Evolutionary conservation across 2,797 vertebrate species (phyloP), one percentile per base, ranked within the genome.

Genomic region (Chanos chanos): DNA sequence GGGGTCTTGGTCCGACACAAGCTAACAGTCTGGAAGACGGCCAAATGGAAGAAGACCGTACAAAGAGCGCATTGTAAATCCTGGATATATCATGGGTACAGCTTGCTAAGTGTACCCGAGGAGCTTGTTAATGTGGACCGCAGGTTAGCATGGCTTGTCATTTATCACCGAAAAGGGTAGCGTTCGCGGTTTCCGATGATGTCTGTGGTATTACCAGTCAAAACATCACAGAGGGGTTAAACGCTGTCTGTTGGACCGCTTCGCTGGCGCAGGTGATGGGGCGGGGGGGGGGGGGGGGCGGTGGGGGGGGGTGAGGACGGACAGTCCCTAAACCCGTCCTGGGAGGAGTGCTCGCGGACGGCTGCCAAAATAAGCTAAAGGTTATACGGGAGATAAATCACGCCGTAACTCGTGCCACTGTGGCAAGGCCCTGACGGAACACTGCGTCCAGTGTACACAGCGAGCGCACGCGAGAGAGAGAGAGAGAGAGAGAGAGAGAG

Each of bases 351-450:
- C n/a, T 27, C 30, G 48, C 58, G 56, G 54, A 50, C 57, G 22
- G n/a, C 9, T 49, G 70, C 64, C 57, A 63, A 60, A 66, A 40
- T 50, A 54, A 70, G 36, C 19, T 59, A 69, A 61, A 67, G 52
- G 40, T 61, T 43, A 55, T n/a, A 47, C 34, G 5, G 15, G 27
- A 51, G 50, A 70, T 67, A 59, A 64, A 72, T 64, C 64, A 36
- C 18, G 53, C 30, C 28, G 25, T 22, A 12, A 13, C 24, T 3
- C 18, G 7, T 31, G 39, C 40, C 47, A 19, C 49, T 44, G 49
- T 44, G 55, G 30, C 40, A 40, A 15, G 7, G 21, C 22, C 13
- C 40, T 53, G 16, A 25, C 39, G 60, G 55, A 57, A 60, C 37
- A 52, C 24, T 39, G 59, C 64, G 37, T 60, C 43, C 31, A 43